A percentile compares a stretch with the other conserved stretches of the same genome.
phyloP scores from a whole-genome alignment of 2,797 vertebrate genomes.

The Phylloscopus collybita region DNA sequence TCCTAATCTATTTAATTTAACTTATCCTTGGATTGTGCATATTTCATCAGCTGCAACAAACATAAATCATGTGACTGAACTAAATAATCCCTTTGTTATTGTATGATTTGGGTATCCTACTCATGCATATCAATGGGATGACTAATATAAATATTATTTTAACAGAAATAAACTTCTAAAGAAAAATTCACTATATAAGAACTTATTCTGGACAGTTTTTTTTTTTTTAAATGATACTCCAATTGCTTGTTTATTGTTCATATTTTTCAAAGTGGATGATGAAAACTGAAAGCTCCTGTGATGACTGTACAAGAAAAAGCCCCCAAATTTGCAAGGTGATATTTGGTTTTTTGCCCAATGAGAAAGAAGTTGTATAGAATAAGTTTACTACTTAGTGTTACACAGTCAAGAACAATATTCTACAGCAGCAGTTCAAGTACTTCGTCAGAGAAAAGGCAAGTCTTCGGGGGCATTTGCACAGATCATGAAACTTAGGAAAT shows the following conservation, averaged over 20 bases:
- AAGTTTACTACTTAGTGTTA: neutral
- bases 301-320: neutral
- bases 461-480: neutral
- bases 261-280: neutral
- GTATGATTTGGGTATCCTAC: neutral
- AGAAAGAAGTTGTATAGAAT: neutral
- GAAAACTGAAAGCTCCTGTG: neutral
- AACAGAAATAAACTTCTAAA: neutral
- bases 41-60: neutral
- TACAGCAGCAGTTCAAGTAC: neutral
- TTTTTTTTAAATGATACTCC: neutral
- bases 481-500: neutral
- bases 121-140: neutral
- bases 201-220: neutral
- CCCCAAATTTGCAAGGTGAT: neutral
- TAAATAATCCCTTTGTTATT: neutral
- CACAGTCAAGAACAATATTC: neutral
- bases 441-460: neutral
- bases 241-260: neutral
- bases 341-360: neutral
- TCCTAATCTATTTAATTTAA: neutral
- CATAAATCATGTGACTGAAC: neutral
- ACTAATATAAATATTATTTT: neutral
- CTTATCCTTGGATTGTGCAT: neutral
- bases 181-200: neutral